Percentiles rank a stretch among this genome's conserved stretches.
These are phyloP conservation scores for Peromyscus eremicus DNA, from an alignment of 2,797 vertebrate genomes.

Conservation along the genomic window DNA sequence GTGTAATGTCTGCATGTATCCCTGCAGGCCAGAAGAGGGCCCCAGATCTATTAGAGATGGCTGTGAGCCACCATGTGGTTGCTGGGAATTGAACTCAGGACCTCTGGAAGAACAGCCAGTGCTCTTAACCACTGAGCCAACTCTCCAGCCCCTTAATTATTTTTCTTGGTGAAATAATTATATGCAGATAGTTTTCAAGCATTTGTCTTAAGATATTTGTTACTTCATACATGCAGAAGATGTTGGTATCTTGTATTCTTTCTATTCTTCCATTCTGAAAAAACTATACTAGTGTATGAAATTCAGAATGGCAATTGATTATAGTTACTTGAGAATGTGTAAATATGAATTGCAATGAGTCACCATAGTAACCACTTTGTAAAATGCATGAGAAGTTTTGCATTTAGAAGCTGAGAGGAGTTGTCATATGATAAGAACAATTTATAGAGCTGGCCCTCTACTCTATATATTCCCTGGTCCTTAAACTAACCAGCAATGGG, in stretches of 20 bases:
- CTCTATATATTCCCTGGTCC: not conserved
- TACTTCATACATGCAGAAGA: not conserved
- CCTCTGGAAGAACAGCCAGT: too few relatives aligned
- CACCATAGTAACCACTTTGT: not conserved
- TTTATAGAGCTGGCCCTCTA: not conserved
- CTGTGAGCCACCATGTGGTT: too few relatives aligned
- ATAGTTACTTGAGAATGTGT: not conserved
- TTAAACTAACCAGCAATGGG: not conserved
- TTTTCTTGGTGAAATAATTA: constrained; percentile 23
- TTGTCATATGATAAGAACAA: not conserved
- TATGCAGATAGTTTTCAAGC: constrained; percentile 35
- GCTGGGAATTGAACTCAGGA: too few relatives aligned
- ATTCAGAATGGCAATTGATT: constrained; percentile 13
- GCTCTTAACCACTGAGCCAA: too few relatives aligned
- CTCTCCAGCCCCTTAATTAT: too few relatives aligned
- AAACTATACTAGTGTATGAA: not conserved
- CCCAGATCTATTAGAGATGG: too few relatives aligned
- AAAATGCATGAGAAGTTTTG: constrained; percentile 14
- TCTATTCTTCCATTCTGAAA: not conserved
- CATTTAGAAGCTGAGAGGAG: not conserved
- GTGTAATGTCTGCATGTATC: too few relatives aligned
- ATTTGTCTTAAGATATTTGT: constrained; percentile 23
- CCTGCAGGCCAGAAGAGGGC: too few relatives aligned
- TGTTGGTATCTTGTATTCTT: not conserved
- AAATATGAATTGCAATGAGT: not conserved